Conservation (phyloP, 2,888 invertebrate species). For the Pheosia tremula region DNA sequence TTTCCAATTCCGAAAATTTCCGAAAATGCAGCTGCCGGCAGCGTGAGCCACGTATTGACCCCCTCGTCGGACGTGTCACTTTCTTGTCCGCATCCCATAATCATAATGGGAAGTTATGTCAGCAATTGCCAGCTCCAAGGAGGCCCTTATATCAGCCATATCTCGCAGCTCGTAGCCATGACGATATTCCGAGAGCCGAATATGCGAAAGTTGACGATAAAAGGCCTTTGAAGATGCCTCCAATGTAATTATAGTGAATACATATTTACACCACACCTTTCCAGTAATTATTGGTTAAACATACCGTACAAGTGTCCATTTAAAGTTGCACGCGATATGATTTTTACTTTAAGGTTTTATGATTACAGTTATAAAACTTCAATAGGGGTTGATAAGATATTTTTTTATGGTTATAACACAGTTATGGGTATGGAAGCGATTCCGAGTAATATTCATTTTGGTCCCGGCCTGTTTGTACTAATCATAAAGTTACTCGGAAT, state of each 20-base stretch:
- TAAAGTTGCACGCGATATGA: conserved; percentile 26
- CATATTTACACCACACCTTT: conserved; percentile 37
- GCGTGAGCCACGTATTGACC: conserved; percentile 59
- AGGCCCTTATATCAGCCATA: conserved; percentile 63
- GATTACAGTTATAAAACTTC: conserved; percentile 41
- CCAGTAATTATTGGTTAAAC: conserved; percentile 44
- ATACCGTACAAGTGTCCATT: conserved; percentile 23
- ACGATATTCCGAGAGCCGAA: conserved; percentile 39
- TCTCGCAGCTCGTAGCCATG: conserved; percentile 56
- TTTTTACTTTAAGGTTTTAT: conserved; percentile 25
- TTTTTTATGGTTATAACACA: conserved; percentile 19
- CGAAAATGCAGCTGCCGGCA: conserved; percentile 60
- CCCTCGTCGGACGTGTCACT: conserved; percentile 58
- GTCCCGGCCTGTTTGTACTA: conserved; percentile 7
- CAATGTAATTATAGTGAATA: conserved; percentile 49
- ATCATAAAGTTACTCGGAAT: conserved; percentile 19
- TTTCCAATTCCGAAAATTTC: conserved; percentile 42
- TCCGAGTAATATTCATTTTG: conserved; percentile 13
- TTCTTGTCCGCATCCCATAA: conserved; percentile 71
- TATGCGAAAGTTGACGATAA: conserved; percentile 57
- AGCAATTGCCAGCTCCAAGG: conserved; percentile 68
- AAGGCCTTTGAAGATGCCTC: conserved; percentile 48
- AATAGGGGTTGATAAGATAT: conserved; percentile 35
- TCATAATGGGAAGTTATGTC: conserved; percentile 74
- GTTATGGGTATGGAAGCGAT: conserved; percentile 25